These are phyloP conservation scores for Oplegnathus fasciatus DNA, from an alignment of 2,113 vertebrate species.

Conservation along the genomic window DNA sequence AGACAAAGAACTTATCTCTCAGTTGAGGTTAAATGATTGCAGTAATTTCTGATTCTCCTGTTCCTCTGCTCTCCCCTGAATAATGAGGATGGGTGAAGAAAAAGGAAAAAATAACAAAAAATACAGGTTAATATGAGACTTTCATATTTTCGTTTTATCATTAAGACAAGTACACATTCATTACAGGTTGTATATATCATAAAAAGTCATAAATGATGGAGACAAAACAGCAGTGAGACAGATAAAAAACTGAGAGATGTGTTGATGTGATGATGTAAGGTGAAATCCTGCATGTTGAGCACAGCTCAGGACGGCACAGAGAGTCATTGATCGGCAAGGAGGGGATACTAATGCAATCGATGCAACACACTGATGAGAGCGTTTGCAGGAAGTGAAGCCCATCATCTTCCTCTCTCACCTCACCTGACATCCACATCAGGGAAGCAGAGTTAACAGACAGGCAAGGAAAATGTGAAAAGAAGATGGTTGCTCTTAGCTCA, in stretches of 20 bases:
- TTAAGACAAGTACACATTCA: background rate
- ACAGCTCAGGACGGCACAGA: conserved; percentile 79
- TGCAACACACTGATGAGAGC: conserved; percentile 76
- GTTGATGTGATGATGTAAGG: conserved; percentile 55
- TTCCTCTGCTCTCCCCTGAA: background rate
- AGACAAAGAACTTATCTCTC: conserved; percentile 3
- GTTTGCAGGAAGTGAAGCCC: conserved; percentile 74
- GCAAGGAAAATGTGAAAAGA: conserved; percentile 13
- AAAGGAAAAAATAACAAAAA: background rate
- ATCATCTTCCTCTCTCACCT: conserved; percentile 69
- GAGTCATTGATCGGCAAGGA: conserved; percentile 84
- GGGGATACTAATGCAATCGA: conserved; percentile 88
- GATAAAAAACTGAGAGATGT: background rate
- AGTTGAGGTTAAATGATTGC: conserved; percentile 26
- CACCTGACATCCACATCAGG: conserved; percentile 32
- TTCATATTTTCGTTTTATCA: background rate
- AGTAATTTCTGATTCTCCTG: conserved; percentile 1
- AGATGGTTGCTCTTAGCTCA: conserved; percentile 11
- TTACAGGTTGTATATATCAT: background rate
- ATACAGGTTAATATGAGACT: background rate
- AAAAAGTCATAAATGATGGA: background rate
- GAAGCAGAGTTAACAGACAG: background rate
- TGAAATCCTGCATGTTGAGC: conserved; percentile 77
- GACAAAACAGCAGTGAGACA: background rate
- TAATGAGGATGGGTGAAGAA: background rate